Base-by-base conservation (phyloP, 2,888 invertebrate genomes). In the Horisme vitalbata region DNA sequence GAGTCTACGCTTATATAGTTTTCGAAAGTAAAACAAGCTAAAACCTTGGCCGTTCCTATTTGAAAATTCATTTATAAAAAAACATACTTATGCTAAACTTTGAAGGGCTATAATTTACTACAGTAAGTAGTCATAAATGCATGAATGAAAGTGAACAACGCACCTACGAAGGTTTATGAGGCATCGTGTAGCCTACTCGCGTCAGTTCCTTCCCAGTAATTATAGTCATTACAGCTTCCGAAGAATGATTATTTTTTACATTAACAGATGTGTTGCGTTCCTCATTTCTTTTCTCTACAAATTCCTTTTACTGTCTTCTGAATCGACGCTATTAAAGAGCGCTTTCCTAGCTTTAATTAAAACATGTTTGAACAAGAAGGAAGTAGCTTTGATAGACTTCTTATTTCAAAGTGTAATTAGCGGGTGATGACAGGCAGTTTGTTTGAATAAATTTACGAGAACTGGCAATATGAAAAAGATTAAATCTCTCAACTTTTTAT, bases 231-330 rank as follows among this genome's bases (percentile, higher is more conserved):
- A 41, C 31, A 47, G 35, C 50, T 59, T 53, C 52, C 47, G 38
- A 48, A 32, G 41, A 54, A 47, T 44, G 5, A 46, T 15, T 34
- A 23, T 21, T 55, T 58, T 53, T 55, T 54, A 34, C 15, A 33
- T 49, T 45, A 34, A 15, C 31, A 52, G 26, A 8, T 44, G 39
- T 30, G 28, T 47, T 37, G 34, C 33, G 58, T 63, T 63, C 59
- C 62, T 57, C 59, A 45, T 65, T 71, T 68, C 54, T 65, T 65
- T 59, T 49, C 54, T 52, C 41, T 45, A 49, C 32, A 30, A 46
- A 59, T 59, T 61, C 57, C 48, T 41, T 30, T 39, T 36, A 55
- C 48, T 52, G 48, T 55, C 36, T 45, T 36, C 23, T 56, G 39
- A 52, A 48, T 26, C n/a, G 23, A 26, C 11, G 11, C 5, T 5